Evolutionary conservation across 2,888 invertebrate species (phyloP).

Genomic region (Campoplex capitator): DNA sequence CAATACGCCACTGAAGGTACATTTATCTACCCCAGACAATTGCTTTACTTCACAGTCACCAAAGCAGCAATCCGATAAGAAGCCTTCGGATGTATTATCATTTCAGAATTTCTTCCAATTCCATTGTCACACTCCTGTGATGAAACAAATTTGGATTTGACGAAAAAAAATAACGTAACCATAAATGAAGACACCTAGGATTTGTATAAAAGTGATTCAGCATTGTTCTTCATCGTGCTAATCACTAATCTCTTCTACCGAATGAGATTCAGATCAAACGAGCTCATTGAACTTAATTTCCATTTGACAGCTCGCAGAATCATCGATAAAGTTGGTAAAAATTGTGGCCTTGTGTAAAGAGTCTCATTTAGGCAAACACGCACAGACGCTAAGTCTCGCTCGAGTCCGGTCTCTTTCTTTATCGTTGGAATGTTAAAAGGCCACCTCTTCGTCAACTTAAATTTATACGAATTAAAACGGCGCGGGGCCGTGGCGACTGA

Average conservation of each 20-base stretch:
- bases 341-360: constrained; percentile 54
- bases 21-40: neutral
- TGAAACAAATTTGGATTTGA: neutral
- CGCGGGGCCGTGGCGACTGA: constrained; percentile 77
- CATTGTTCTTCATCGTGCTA: neutral
- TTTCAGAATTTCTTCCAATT: neutral
- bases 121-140: neutral
- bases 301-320: neutral
- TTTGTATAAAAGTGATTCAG: neutral
- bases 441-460: constrained; percentile 83
- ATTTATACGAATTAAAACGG: constrained; percentile 84
- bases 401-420: constrained; percentile 71
- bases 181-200: neutral
- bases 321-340: constrained; percentile 56
- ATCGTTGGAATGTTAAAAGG: constrained; percentile 84
- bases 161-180: neutral
- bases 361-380: constrained; percentile 58
- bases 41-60: neutral
- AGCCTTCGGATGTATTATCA: neutral
- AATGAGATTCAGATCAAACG: neutral
- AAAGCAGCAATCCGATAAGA: neutral
- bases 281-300: neutral
- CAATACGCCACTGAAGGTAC: neutral
- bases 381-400: constrained; percentile 49
- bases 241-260: neutral